A percentile compares a stretch with the other conserved stretches of the same genome.
Evolutionary conservation across 2,797 vertebrate species (phyloP).

Genomic region (Micromesistius poutassou): DNA sequence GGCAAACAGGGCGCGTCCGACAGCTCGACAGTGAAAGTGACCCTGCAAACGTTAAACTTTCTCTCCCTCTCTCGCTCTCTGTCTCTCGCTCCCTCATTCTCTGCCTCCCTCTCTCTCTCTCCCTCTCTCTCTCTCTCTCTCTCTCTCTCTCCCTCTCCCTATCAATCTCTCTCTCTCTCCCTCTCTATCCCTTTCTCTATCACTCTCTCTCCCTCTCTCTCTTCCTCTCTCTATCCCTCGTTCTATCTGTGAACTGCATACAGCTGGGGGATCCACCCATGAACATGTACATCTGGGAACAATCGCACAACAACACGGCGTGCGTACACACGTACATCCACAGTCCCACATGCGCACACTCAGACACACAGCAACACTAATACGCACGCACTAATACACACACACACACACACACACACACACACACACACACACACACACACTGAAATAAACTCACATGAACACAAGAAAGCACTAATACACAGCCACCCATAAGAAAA

Average conservation of each 20-base stretch:
- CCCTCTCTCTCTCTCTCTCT: too few species aligned
- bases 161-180: background rate
- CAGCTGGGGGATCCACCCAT: conserved; percentile 75
- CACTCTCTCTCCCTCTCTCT: background rate
- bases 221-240: conserved; percentile 12
- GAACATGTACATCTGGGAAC: conserved; percentile 74
- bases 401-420: conserved; percentile 12
- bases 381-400: conserved; percentile 22
- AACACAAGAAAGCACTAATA: conserved; percentile 23
- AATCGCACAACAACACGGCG: conserved; percentile 46
- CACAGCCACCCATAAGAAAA: conserved; percentile 36
- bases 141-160: too few species aligned
- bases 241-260: conserved; percentile 48
- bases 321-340: background rate
- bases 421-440: conserved; percentile 23
- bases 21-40: conserved; percentile 66
- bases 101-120: background rate
- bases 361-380: conserved; percentile 34
- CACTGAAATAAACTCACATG: conserved; percentile 8
- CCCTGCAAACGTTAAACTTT: conserved; percentile 61
- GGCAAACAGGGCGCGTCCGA: conserved; percentile 62
- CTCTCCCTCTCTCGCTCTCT: conserved; percentile 11
- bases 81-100: conserved; percentile 1
- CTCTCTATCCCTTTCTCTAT: background rate
- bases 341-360: conserved; percentile 7